Conservation (phyloP, 2,113 vertebrate genomes). For the Garra rufa region DNA sequence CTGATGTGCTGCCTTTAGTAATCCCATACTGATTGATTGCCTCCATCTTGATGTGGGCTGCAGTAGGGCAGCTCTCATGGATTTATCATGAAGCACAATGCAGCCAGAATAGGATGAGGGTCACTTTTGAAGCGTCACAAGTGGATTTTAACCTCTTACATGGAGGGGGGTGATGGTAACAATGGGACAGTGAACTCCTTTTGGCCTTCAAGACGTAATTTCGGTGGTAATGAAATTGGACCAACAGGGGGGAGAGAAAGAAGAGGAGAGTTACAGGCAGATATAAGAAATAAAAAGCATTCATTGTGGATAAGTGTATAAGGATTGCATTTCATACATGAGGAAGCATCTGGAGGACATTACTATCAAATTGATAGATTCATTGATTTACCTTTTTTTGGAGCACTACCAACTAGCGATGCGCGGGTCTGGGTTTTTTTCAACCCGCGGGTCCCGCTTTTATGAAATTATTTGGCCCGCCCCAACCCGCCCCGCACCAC, state of each 20-base stretch:
- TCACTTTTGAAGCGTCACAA: neutral
- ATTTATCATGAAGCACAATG: conserved; percentile 12
- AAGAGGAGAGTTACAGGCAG: neutral
- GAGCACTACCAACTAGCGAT: too few relatives aligned
- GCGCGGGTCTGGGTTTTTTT: too few relatives aligned
- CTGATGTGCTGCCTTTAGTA: conserved; percentile 5
- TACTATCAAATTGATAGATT: neutral
- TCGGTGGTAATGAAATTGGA: neutral
- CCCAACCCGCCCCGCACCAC: too few relatives aligned
- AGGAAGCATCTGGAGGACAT: neutral
- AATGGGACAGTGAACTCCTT: neutral
- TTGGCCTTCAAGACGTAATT: neutral
- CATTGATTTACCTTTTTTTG: neutral
- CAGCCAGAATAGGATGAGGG: neutral
- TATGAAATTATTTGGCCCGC: too few relatives aligned
- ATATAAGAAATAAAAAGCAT: neutral
- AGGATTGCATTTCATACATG: neutral
- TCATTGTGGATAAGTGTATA: neutral
- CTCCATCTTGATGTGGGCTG: conserved; percentile 3
- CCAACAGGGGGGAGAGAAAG: neutral
- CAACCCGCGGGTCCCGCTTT: too few relatives aligned
- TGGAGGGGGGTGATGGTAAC: neutral
- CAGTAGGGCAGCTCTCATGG: neutral
- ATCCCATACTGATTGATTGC: conserved; percentile 8
- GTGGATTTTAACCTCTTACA: neutral